A percentile compares a stretch with the other conserved stretches of the same genome.
These are phyloP conservation scores for Cyanoderma ruficeps DNA, from an alignment of 2,113 vertebrate species.

Conservation along the genomic window DNA sequence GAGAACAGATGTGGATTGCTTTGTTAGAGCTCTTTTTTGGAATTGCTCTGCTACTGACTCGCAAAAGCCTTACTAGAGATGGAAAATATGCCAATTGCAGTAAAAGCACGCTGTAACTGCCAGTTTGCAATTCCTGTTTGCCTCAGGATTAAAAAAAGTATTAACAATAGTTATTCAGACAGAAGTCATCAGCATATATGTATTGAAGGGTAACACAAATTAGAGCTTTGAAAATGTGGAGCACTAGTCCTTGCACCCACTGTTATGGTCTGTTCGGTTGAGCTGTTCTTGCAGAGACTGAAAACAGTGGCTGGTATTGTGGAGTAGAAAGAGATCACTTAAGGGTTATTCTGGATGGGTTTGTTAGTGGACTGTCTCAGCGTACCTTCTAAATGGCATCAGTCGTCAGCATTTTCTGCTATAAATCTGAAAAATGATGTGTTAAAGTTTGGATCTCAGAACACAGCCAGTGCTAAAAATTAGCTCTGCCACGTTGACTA, in stretches of 20 bases:
- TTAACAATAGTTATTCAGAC: not conserved
- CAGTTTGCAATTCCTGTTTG: not conserved
- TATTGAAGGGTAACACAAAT: not conserved
- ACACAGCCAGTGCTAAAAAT: not conserved
- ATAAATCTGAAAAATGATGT: not conserved
- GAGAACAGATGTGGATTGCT: slow-evolving; percentile 57
- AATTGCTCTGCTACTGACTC: not conserved
- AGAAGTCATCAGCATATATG: not conserved
- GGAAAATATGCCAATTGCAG: slow-evolving; percentile 26
- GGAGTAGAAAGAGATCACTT: not conserved
- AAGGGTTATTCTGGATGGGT: not conserved
- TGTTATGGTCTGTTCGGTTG: not conserved
- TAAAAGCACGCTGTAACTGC: not conserved
- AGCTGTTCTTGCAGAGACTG: not conserved
- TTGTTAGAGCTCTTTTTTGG: slow-evolving; percentile 35
- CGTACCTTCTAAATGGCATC: not conserved
- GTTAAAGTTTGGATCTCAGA: not conserved
- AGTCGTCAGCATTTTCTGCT: not conserved
- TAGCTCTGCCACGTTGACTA: not conserved
- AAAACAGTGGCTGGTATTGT: not conserved
- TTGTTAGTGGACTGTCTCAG: not conserved
- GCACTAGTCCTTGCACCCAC: rapidly evolving
- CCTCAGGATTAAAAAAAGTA: not conserved
- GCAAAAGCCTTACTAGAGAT: slow-evolving; percentile 20
- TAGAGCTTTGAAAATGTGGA: not conserved